Base-by-base conservation (phyloP, 92 coral and sea anemone species). In the Phenganax marumi region DNA sequence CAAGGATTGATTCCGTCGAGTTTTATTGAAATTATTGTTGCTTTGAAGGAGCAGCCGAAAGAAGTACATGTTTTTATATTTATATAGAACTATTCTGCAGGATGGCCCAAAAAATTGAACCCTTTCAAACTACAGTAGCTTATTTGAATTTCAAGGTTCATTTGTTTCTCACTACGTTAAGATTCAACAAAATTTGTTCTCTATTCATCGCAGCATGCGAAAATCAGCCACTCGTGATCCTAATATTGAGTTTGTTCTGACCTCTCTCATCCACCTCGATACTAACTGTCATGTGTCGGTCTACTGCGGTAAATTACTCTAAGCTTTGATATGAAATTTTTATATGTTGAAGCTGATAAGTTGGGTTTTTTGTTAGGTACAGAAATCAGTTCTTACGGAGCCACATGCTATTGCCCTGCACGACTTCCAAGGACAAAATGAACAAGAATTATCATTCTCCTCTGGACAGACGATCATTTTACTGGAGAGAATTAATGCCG, bases 21-120 rank as follows among this genome's bases (percentile, higher is more conserved):
- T 56, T 95, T 92, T 85, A 97, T 95, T 46, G 98, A 95, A 55
- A 85, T 95, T 25, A 92, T 95, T 49, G 97, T 92, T 80, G 91
- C 91, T 80, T 88, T 95, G 33, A 93, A 93, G 22, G 90, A 84
- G 48, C 90, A 90, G 52, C 66, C 76, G 18, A 17, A 46, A 7
- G 63, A 86, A 62, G 58, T 83, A 24, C 12, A 61, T 63, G 60
- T 81, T 49, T 25, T 3, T 25, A 3, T 18, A 0, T 1, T 25
- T 17, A 23, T 62, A 33, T 0, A 33, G 43, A 33, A 33, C 43
- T 33, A 33, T 5, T 33, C 43, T 33, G 5, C 43, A 33, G 43
- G 43, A 5, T 33, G 43, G 43, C 43, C 5, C 43, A 0, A 33
- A 0, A 33, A 33, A 33, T 2, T 33, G 5, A 33, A 33, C 43